A percentile compares a stretch with the other conserved stretches of the same genome.
Evolutionary conservation across 2,113 vertebrate genomes (phyloP).

Genomic region (Chaetops frenatus): DNA sequence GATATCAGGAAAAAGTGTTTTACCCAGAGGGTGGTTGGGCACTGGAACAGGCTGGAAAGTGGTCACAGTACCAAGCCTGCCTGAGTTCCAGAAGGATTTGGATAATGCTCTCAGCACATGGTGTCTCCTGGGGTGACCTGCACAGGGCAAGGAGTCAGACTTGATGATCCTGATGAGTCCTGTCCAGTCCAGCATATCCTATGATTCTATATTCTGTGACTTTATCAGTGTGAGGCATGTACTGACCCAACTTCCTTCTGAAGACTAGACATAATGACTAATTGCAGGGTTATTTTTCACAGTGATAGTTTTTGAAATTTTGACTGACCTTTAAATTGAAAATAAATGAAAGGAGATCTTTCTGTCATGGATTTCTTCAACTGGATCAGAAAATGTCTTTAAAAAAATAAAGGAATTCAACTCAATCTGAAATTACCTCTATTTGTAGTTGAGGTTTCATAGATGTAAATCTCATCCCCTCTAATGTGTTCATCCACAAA

Average conservation of each 20-base stretch:
- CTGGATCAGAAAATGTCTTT: background rate
- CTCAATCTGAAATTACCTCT: background rate
- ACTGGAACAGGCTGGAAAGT: background rate
- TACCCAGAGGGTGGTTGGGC: no score
- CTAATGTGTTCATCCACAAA: background rate
- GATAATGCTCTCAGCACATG: background rate
- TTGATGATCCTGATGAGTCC: background rate
- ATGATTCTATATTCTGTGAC: background rate
- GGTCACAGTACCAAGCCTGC: background rate
- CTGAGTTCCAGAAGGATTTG: background rate
- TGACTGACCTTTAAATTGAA: background rate
- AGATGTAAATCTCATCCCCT: background rate
- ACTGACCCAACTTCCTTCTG: background rate
- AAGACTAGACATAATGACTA: background rate
- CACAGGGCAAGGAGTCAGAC: background rate
- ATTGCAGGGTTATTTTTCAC: background rate
- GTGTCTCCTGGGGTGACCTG: background rate
- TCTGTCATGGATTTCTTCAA: background rate
- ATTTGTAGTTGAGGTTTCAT: background rate
- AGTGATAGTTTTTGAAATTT: background rate
- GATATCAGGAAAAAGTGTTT: background rate
- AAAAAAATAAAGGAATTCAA: background rate
- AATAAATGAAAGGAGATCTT: background rate
- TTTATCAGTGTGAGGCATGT: background rate
- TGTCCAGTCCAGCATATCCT: background rate